A percentile compares a stretch with the other conserved stretches of the same genome.
Conservation (phyloP, 1,140 invertebrate genomes). For the Drosophila triauraria region DNA sequence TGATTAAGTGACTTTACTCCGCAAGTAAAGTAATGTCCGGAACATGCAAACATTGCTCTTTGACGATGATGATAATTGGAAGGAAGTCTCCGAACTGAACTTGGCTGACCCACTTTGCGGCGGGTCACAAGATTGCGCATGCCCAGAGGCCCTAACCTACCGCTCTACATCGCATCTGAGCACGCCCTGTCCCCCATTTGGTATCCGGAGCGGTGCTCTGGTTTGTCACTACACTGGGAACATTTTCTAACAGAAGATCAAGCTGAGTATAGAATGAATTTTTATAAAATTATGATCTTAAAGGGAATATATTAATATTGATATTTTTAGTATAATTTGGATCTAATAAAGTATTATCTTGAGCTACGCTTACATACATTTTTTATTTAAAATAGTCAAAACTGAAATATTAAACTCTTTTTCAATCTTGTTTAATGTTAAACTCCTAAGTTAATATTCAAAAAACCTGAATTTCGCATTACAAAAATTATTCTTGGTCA, state of each 20-base stretch:
- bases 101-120: slow-evolving; percentile 68
- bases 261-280: no score
- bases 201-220: background rate
- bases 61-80: slow-evolving; percentile 65
- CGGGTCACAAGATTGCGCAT: slow-evolving; percentile 35
- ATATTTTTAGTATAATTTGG: no score
- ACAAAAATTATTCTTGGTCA: no score
- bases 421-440: no score
- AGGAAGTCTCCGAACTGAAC: slow-evolving; percentile 55
- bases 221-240: background rate
- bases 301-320: no score
- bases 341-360: no score
- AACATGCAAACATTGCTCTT: slow-evolving; percentile 69
- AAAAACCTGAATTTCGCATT: no score
- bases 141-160: slow-evolving; percentile 75
- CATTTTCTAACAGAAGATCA: background rate
- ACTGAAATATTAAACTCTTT: no score
- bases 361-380: no score
- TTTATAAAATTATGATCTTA: no score
- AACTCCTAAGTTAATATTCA: no score
- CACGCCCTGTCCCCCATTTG: slow-evolving; percentile 5
- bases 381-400: no score
- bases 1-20: slow-evolving; percentile 61
- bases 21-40: slow-evolving; percentile 13
- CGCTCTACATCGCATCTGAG: slow-evolving; percentile 17